Base-by-base conservation (phyloP, 2,797 vertebrate species). In the Ptychobarbus kaznakovi region DNA sequence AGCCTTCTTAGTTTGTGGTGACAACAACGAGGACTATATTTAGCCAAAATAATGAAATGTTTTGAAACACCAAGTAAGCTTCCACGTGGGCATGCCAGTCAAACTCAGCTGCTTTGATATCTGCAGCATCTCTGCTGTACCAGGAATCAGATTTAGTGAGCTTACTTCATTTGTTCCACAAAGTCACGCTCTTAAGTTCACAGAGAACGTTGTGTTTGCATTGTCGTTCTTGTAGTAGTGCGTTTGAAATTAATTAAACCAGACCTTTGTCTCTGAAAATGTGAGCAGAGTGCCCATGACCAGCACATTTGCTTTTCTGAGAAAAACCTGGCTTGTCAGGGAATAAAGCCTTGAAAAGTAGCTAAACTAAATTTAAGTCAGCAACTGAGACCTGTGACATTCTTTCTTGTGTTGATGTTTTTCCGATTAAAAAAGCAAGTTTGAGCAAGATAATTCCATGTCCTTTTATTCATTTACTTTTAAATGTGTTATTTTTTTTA, bases 21-120 rank as follows among this genome's bases (percentile, higher is more conserved):
- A 77, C 63, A 84, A 77, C 63, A 77, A 28, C 6, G 10, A 56
- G 15, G 35, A 22, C 35, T 84, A 77, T 77, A 84, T 77, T 77
- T 84, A 77, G 73, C 61, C 0, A 9, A 22, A 69, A 44, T 63
- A 84, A 68, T 28, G 56, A 38, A 42, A 65, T 65, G 73, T 77
- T 84, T 77, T 69, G 61, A 84, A 68, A 53, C 44, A 68, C 61
- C 9, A 42, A 77, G 73, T 56, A 68, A 68, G 82, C 58, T 63
- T 82, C 28, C 81, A 73, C 51, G 28, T 65, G 69, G 70, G 56
- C 53, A 74, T 74, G 51, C 56, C 28, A 44, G 61, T 56, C 73
- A 69, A 84, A 20, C 28, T 49, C 58, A n/a, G 46, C 80, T 44
- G 16, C 51, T 61, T 61, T 42, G 28, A 46, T 35, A 11, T 79